phyloP scores from a whole-genome alignment of 37 sponge, comb jelly and placozoan species.

The Geodia barretti region DNA sequence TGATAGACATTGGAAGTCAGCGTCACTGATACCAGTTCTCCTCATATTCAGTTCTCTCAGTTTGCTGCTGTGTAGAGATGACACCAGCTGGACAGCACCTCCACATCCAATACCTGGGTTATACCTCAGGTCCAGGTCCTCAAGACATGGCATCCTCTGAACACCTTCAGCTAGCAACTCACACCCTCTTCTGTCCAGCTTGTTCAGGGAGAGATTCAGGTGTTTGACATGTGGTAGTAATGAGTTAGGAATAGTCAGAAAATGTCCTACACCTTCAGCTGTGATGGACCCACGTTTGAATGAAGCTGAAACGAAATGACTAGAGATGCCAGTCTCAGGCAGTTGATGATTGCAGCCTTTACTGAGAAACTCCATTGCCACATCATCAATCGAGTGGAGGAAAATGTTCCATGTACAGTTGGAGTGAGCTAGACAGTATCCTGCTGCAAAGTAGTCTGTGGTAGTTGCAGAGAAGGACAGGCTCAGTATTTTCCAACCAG shows the following conservation, averaged over 20 bases:
- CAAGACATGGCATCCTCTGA: not conserved
- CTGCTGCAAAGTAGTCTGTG: constrained; percentile 9
- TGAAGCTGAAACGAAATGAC: not conserved
- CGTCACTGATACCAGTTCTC: not conserved
- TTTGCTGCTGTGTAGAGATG: not conserved
- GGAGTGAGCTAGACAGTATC: not conserved
- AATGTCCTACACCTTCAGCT: not conserved
- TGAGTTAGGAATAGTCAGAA: not conserved
- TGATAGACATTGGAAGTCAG: not conserved
- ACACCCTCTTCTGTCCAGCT: constrained; percentile 7
- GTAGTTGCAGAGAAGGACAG: not conserved
- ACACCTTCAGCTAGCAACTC: constrained; percentile 7
- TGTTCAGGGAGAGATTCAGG: not conserved
- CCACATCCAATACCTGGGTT: constrained; percentile 17
- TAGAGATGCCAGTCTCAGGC: not conserved
- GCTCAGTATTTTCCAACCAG: not conserved
- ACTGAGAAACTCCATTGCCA: not conserved
- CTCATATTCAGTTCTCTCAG: not conserved
- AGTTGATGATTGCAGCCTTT: not conserved
- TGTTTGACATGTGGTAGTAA: not conserved
- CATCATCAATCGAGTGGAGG: constrained; percentile 4
- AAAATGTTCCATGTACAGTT: not conserved
- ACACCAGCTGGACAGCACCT: constrained; percentile 11
- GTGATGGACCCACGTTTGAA: not conserved
- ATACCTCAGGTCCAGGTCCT: not conserved